Evolutionary conservation across 1,140 invertebrate species (phyloP).

Genomic region (Zophobas morio): DNA sequence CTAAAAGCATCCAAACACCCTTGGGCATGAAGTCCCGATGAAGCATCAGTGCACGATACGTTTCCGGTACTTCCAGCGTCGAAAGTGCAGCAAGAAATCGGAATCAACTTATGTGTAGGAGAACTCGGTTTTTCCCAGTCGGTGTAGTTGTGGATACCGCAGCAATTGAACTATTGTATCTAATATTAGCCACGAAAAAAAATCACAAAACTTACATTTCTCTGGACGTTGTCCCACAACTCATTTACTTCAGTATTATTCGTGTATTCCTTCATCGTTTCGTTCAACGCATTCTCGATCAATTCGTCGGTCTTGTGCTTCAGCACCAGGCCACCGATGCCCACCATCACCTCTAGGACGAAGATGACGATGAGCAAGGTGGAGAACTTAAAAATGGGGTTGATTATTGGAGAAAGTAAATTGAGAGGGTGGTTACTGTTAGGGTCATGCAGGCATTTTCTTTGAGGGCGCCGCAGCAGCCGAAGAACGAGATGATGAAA

Average conservation of each 20-base stretch:
- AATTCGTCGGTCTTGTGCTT: conserved; percentile 76
- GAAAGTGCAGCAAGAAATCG: conserved; percentile 75
- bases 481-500: conserved; percentile 88
- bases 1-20: conserved; percentile 72
- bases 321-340: conserved; percentile 87
- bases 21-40: conserved; percentile 44
- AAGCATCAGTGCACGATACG: conserved; percentile 66
- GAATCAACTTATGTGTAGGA: conserved; percentile 66
- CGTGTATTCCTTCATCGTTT: conserved; percentile 76
- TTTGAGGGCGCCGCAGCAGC: conserved; percentile 89
- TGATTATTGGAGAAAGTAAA: conserved; percentile 6
- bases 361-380: conserved; percentile 86
- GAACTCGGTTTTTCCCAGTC: conserved; percentile 73
- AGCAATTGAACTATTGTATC: conserved; percentile 79
- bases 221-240: conserved; percentile 83
- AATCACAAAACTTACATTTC: conserved; percentile 73
- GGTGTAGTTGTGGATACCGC: conserved; percentile 73
- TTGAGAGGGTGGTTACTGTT: conserved; percentile 72
- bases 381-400: conserved; percentile 78
- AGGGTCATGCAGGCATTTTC: conserved; percentile 90
- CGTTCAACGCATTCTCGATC: conserved; percentile 75
- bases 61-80: conserved; percentile 67
- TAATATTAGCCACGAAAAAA: conserved; percentile 35
- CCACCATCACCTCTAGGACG: conserved; percentile 85
- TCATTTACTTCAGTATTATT: conserved; percentile 69